These are phyloP conservation scores for Artibeus lituratus DNA, from an alignment of 2,797 vertebrate species.

Conservation along the genomic window DNA sequence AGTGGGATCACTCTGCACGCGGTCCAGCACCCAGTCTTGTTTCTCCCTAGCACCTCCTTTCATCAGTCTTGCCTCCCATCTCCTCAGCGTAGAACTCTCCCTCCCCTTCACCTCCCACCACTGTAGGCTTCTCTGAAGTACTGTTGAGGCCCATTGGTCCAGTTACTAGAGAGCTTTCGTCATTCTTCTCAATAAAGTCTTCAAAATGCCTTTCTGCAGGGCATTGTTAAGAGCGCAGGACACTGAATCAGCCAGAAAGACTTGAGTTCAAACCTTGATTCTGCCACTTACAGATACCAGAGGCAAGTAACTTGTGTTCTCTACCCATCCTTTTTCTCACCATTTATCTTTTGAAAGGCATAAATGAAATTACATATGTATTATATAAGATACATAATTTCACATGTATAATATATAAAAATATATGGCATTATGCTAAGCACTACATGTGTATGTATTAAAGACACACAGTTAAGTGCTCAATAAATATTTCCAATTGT, in stretches of 20 bases:
- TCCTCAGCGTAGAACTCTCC: neutral
- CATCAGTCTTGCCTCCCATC: neutral
- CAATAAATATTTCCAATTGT: neutral
- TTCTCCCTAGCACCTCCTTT: neutral
- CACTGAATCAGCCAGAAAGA: neutral
- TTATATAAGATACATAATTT: neutral
- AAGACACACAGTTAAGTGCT: neutral
- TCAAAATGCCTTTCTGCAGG: neutral
- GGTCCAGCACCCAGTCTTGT: rapidly evolving
- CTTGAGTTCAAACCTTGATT: neutral
- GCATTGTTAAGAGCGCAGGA: neutral
- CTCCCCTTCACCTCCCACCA: neutral
- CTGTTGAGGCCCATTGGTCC: neutral
- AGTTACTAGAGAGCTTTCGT: neutral
- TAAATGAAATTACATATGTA: neutral
- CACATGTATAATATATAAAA: neutral
- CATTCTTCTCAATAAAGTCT: neutral
- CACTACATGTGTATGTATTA: neutral
- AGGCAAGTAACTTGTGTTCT: neutral
- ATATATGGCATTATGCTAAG: neutral
- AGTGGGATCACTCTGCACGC: neutral
- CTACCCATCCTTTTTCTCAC: neutral
- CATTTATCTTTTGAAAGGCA: neutral
- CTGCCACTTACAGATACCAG: neutral
- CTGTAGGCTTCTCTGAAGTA: neutral